Evolutionary conservation across 2,888 invertebrate genomes (phyloP).

Genomic region (Ectemnius continuus): DNA sequence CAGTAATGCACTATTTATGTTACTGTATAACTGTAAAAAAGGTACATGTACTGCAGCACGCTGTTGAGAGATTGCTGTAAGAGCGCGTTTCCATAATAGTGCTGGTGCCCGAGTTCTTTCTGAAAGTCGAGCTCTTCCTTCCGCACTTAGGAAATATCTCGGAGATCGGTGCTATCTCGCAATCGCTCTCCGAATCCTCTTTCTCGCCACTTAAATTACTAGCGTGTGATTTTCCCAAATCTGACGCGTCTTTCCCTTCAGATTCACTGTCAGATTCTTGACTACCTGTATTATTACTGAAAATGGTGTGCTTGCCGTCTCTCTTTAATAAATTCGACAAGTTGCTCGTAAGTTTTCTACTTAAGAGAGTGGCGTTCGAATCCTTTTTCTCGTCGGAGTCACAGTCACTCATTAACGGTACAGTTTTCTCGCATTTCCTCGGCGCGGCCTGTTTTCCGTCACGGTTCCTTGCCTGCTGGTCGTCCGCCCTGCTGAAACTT

Average conservation of each 20-base stretch:
- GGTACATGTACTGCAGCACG: background rate
- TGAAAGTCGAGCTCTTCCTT: background rate
- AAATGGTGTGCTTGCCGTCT: background rate
- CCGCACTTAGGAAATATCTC: slow-evolving; percentile 33
- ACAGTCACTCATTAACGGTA: background rate
- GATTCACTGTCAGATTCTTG: slow-evolving; percentile 1
- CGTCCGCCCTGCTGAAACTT: background rate
- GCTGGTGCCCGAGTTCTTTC: background rate
- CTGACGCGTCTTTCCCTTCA: no score
- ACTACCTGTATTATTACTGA: background rate
- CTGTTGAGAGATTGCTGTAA: background rate
- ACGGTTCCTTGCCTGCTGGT: background rate
- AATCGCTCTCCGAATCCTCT: slow-evolving; percentile 13
- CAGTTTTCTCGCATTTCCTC: background rate
- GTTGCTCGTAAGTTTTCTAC: slow-evolving; percentile 11
- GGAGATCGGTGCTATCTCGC: slow-evolving; percentile 9
- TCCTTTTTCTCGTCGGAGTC: slow-evolving; percentile 2
- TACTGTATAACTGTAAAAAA: background rate
- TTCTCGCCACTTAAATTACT: background rate
- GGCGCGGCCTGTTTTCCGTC: background rate
- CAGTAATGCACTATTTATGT: no score
- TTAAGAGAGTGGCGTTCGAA: background rate
- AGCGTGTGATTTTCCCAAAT: no score
- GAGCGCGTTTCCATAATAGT: slow-evolving; percentile 22
- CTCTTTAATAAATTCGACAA: slow-evolving; percentile 17